These are phyloP conservation scores for Valencia hispanica DNA, from an alignment of 2,797 vertebrate genomes.

Conservation along the genomic window DNA sequence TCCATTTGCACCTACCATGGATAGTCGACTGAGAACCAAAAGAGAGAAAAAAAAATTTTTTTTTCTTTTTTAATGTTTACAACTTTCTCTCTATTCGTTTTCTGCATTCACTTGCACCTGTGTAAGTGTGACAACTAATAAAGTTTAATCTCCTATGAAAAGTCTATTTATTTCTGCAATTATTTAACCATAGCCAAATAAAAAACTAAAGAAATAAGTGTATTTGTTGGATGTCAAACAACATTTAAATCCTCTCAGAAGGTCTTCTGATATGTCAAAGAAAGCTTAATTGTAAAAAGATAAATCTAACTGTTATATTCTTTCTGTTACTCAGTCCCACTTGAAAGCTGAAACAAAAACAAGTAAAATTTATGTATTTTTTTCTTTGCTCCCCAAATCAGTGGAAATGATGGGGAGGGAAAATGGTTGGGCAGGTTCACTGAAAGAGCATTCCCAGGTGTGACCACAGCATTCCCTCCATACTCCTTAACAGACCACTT, in stretches of 20 bases:
- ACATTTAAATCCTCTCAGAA: conserved; percentile 1
- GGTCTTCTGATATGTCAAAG: neutral
- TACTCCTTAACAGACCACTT: conserved; percentile 64
- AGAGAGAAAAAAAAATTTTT: too few relatives aligned
- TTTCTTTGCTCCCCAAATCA: conserved; percentile 40
- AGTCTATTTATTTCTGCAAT: neutral
- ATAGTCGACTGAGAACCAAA: neutral
- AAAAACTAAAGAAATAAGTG: neutral
- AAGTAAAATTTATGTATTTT: conserved; percentile 46
- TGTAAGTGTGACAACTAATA: neutral
- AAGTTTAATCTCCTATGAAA: neutral
- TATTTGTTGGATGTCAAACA: neutral
- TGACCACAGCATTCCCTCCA: conserved; percentile 75
- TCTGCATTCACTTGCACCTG: neutral
- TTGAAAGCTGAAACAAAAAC: conserved; percentile 31
- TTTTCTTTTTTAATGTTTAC: too few relatives aligned
- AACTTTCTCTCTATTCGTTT: too few relatives aligned
- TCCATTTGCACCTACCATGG: neutral
- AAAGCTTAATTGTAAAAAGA: neutral
- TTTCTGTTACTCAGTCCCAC: conserved; percentile 1
- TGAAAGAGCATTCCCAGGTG: conserved; percentile 73
- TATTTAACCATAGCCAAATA: neutral
- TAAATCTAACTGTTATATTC: neutral
- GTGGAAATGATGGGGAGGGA: conserved; percentile 50
- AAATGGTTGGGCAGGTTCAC: conserved; percentile 65